Conservation (phyloP, 1,140 invertebrate species). For the Laodelphax striatellus region DNA sequence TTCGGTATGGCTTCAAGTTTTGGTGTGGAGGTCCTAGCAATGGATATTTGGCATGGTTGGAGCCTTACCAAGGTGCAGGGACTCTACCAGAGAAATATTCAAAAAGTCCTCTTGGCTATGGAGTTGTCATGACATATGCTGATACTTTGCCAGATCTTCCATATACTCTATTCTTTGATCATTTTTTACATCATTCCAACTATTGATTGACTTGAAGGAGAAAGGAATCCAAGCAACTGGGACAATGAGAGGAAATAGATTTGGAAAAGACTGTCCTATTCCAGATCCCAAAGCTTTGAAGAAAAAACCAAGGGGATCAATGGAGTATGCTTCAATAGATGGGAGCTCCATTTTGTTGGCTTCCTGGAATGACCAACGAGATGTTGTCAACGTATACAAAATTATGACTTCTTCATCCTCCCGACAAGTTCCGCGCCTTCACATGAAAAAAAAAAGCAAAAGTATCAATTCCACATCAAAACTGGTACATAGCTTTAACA, state of each 20-base stretch:
- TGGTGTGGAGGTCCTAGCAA: slow-evolving; percentile 6
- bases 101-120: slow-evolving; percentile 17
- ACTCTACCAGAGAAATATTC: slow-evolving; percentile 21
- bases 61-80: slow-evolving; percentile 16
- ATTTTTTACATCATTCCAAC: slow-evolving; percentile 24
- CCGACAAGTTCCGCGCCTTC: slow-evolving; percentile 2
- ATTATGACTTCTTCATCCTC: slow-evolving; percentile 4
- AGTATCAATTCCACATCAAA: neutral
- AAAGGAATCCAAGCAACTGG: slow-evolving; percentile 18
- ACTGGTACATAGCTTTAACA: neutral
- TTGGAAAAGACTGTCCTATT: slow-evolving; percentile 18
- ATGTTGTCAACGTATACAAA: slow-evolving; percentile 4
- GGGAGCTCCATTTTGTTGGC: slow-evolving; percentile 5
- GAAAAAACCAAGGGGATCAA: slow-evolving; percentile 10
- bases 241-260: slow-evolving; percentile 22
- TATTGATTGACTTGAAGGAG: slow-evolving; percentile 18
- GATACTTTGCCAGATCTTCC: slow-evolving; percentile 5
- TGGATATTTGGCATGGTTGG: slow-evolving; percentile 15
- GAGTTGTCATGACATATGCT: slow-evolving; percentile 19
- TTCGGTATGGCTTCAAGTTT: slow-evolving; percentile 14
- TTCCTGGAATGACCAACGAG: slow-evolving; percentile 15
- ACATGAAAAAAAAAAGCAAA: slow-evolving; percentile 6
- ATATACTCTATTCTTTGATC: slow-evolving; percentile 24
- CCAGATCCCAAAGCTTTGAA: slow-evolving; percentile 15
- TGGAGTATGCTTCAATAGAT: slow-evolving; percentile 2